These are phyloP conservation scores for Cephus rjabovi DNA, from an alignment of 2,888 invertebrate species.

Conservation along the genomic window DNA sequence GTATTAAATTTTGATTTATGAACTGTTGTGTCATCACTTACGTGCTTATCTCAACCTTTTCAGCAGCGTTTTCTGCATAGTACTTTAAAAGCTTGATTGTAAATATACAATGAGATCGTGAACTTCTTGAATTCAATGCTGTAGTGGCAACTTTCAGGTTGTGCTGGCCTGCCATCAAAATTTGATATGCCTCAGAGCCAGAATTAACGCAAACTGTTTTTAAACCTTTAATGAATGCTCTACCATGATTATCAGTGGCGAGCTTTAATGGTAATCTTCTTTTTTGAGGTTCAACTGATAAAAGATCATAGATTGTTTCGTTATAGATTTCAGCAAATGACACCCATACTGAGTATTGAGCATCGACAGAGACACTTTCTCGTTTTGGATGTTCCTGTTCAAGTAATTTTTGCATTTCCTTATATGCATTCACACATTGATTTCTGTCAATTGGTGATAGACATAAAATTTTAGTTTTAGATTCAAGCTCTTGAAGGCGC, in stretches of 20 bases:
- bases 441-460: conserved; percentile 52
- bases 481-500: conserved; percentile 47
- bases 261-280: conserved; percentile 52
- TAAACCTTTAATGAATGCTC: conserved; percentile 57
- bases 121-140: conserved; percentile 85
- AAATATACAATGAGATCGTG: conserved; percentile 92
- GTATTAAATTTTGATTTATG: conserved; percentile 1
- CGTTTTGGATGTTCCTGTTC: conserved; percentile 51
- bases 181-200: conserved; percentile 86
- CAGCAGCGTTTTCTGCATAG: conserved; percentile 47
- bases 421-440: conserved; percentile 51
- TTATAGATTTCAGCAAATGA: conserved; percentile 95
- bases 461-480: conserved; percentile 52
- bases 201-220: conserved; percentile 75
- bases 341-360: conserved; percentile 76
- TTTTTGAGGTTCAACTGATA: conserved; percentile 68
- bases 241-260: conserved; percentile 49
- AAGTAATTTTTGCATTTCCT: conserved; percentile 56
- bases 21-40: conserved; percentile 32
- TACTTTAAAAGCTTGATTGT: conserved; percentile 82
- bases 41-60: conserved; percentile 58
- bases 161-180: conserved; percentile 84
- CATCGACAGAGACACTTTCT: conserved; percentile 40
- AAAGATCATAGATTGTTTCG: conserved; percentile 86
- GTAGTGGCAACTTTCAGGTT: conserved; percentile 87